phyloP scores from a whole-genome alignment of 2,113 vertebrate genomes.

The Pleuronectes platessa region DNA sequence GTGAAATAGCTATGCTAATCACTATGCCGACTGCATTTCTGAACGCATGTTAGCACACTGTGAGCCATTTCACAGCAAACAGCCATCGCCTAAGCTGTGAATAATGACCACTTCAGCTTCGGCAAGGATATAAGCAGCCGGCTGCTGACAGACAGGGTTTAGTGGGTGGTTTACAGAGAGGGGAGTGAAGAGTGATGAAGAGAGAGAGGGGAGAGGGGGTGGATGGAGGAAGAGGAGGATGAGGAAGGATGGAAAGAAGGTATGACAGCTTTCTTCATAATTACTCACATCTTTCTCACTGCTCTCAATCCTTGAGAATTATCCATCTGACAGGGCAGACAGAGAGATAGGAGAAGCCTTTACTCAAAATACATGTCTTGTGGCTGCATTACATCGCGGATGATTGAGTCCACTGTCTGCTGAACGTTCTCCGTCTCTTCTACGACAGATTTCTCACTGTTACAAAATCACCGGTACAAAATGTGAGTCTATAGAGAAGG shows the following conservation, averaged over 20 bases:
- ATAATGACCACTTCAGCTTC: slow-evolving; percentile 77
- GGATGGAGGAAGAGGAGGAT: slow-evolving; percentile 30
- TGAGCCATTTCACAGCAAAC: slow-evolving; percentile 72
- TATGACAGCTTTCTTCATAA: slow-evolving; percentile 59
- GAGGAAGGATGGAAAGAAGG: slow-evolving; percentile 31
- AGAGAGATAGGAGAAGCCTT: slow-evolving; percentile 17
- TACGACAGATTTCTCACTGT: slow-evolving; percentile 23
- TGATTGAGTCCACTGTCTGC: slow-evolving; percentile 46
- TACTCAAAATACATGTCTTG: slow-evolving; percentile 41
- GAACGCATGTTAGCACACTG: slow-evolving; percentile 50
- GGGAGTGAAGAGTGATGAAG: slow-evolving; percentile 34
- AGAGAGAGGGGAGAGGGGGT: slow-evolving; percentile 6
- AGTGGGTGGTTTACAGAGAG: slow-evolving; percentile 56
- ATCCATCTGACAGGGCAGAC: slow-evolving; percentile 44
- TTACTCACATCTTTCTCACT: slow-evolving; percentile 55
- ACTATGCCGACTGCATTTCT: slow-evolving; percentile 63
- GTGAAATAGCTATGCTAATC: slow-evolving; percentile 62
- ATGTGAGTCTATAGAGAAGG: slow-evolving; percentile 3
- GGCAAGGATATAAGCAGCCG: slow-evolving; percentile 63
- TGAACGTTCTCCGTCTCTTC: slow-evolving; percentile 30
- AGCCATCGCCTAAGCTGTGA: slow-evolving; percentile 62
- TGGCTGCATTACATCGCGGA: slow-evolving; percentile 40
- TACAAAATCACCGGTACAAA: slow-evolving; percentile 3
- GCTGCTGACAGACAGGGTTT: slow-evolving; percentile 57
- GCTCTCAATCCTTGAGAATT: slow-evolving; percentile 31